Evolutionary conservation across 1,140 invertebrate species (phyloP), one percentile per base, ranked within the genome.

Genomic region (Leptinotarsa defecta): DNA sequence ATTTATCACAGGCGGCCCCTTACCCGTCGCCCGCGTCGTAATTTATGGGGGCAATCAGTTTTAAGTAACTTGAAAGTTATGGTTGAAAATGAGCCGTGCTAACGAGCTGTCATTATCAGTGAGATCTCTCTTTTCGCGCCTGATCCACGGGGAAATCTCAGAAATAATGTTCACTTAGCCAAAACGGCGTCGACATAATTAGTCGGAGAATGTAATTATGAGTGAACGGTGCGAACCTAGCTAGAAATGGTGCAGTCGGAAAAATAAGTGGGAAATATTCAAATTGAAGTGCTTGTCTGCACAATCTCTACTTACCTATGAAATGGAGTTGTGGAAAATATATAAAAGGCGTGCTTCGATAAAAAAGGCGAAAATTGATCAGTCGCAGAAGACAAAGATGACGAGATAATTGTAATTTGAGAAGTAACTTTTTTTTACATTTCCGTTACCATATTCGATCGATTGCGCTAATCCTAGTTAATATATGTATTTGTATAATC

Each of bases 31-130:
- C 52, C 15, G n/a, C 17, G 67, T 19, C 24, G 24, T 68, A 19
- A 68, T 68, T 68, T 68, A 68, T 68, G 24, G 43, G 24, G 15
- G 24, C 67, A 68, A 68, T 68, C 67, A 68, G 67, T 68, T 68
- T 68, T 68, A 68, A 68, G 67, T 68, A 68, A 68, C 67, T 57
- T 19, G 52, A 57, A 57, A 57, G 52, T 57, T 57, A 57, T 68
- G 67, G 24, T 43, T 43, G 67, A 68, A 68, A 68, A 68, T 68
- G 67, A 68, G 67, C 67, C 34, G 67, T 68, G 24, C 67, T 68
- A 68, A 68, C 67, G 67, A 68, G 67, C 67, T 68, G 67, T 68
- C 67, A 68, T 68, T 68, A 68, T 68, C 67, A 68, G 67, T 34
- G 24, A 68, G 67, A 68, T 43, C 24, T 68, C 43, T 48, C 67